Base-by-base conservation (phyloP, 1,140 invertebrate species). In the Scaptodrosophila lebanonensis region DNA sequence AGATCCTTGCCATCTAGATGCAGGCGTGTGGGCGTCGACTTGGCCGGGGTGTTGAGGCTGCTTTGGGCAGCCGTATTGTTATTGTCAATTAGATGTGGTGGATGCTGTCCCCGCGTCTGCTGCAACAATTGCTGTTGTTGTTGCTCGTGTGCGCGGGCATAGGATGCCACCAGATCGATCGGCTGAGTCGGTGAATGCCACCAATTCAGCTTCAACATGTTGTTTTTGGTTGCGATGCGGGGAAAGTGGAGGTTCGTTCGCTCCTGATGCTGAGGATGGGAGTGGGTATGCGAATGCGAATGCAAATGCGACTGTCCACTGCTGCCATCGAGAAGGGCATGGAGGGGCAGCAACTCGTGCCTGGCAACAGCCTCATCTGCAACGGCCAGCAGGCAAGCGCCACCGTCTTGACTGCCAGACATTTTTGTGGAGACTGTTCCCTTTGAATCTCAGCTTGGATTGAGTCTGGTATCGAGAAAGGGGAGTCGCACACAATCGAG, bases 141-240 rank as follows among this genome's bases (percentile, higher is more conserved):
- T 11, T 18, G 1, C n/a, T 18, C 11, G 27, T 22, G 3, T 32
- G 3, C 7, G 16, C 7, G 13, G 43, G 2, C 27, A 22, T 2
- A 49, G 15, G 20, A 35, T 6, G 36, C 38, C 27, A 54, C 49
- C 3, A 35, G 11, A 9, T 57, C 54, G 3, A 43, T 11, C 7
- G 52, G 29, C 40, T 62, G 47, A 40, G 49, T 16, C 1, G 79
- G 51, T 2, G 79, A 67, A 45, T 84, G 58, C 82, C 82, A 84
- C 82, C 82, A 84, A 29, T 72, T 75, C 6, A 84, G 58, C 36
- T 84, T 84, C 1, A 84, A 45, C 1, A 64, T 17, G 50, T 84
- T 84, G 13, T 70, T 79, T 40, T 82, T 84, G 6, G 57, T 69
- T 3, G 75, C 75, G 15, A 69, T 75, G 12, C 53, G 22, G n/a